These are phyloP conservation scores for Falcaria lacertinaria DNA, from an alignment of 2,888 invertebrate species.

Conservation along the genomic window DNA sequence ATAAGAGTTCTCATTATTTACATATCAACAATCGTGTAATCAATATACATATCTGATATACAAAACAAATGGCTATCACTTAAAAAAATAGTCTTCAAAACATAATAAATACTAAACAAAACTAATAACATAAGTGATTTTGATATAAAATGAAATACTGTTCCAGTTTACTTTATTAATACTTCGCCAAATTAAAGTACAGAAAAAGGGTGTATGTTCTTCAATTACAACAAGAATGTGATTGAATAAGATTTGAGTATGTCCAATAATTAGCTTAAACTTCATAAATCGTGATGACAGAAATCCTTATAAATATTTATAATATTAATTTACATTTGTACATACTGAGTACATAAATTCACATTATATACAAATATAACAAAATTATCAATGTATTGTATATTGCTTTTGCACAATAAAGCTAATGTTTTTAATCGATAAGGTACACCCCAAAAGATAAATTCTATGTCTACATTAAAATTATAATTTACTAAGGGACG, in stretches of 20 bases:
- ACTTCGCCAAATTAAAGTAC: too few relatives aligned
- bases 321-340: constrained; percentile 33
- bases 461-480: constrained; percentile 14
- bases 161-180: too few relatives aligned
- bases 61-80: not conserved
- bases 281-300: not conserved
- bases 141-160: too few relatives aligned
- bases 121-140: too few relatives aligned
- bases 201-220: too few relatives aligned
- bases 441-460: constrained; percentile 8
- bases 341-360: constrained; percentile 10
- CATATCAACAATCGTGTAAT: constrained; percentile 13
- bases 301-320: constrained; percentile 2
- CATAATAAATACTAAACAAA: not conserved
- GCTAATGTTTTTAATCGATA: constrained; percentile 11
- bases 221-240: too few relatives aligned
- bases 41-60: constrained; percentile 6
- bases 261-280: not conserved
- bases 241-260: too few relatives aligned
- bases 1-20: constrained; percentile 45
- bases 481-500: constrained; percentile 18
- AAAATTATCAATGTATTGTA: constrained; percentile 17
- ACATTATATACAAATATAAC: constrained; percentile 31
- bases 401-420: constrained; percentile 34
- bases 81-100: not conserved